Conservation (phyloP, 2,113 vertebrate species). For the Falco punctatus region DNA sequence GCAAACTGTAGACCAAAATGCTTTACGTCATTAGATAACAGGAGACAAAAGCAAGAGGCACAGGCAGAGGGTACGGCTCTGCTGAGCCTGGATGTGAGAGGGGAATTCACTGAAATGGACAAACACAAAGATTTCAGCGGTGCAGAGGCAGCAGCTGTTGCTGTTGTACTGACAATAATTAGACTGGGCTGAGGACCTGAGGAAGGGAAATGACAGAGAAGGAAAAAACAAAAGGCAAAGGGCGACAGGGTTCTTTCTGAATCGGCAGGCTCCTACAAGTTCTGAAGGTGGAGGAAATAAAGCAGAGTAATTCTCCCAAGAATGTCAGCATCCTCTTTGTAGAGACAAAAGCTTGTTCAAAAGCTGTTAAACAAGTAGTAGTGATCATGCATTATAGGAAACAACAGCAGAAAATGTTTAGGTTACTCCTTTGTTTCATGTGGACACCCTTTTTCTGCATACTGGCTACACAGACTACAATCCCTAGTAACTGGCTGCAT, state of each 20-base stretch:
- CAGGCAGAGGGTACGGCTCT: neutral
- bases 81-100: neutral
- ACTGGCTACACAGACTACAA: neutral
- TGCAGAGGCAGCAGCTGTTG: conserved; percentile 1
- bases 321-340: neutral
- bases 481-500: neutral
- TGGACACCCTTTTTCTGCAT: neutral
- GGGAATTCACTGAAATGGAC: neutral
- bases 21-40: neutral
- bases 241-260: neutral
- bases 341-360: neutral
- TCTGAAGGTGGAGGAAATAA: neutral
- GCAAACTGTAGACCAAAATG: neutral
- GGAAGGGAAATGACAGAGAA: neutral
- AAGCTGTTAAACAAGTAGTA: neutral
- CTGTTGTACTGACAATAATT: neutral
- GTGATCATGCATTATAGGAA: neutral
- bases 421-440: neutral
- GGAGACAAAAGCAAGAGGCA: neutral
- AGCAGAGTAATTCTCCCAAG: neutral
- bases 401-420: neutral
- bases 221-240: neutral
- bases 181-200: neutral
- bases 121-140: neutral
- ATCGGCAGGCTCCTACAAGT: neutral